A percentile compares a stretch with the other conserved stretches of the same genome.
Evolutionary conservation across 2,113 vertebrate genomes (phyloP).

Genomic region (Cervus canadensis): DNA sequence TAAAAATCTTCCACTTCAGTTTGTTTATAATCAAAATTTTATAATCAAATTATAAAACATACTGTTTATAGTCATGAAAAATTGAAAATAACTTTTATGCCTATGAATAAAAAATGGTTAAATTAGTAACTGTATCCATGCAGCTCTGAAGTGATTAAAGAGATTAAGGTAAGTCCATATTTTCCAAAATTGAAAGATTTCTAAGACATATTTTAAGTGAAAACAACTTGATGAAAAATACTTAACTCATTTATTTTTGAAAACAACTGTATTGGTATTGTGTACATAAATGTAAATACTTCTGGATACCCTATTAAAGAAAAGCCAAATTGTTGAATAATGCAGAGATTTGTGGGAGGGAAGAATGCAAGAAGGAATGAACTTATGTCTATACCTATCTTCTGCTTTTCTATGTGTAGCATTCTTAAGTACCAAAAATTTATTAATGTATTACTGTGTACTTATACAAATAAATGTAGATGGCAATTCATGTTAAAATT

Average conservation of each 20-base stretch:
- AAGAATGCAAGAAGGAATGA: not conserved
- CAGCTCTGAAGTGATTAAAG: not conserved
- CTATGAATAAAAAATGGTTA: not conserved
- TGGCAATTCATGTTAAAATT: conserved; percentile 1
- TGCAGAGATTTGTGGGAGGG: not conserved
- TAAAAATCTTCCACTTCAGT: not conserved
- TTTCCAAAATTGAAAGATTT: conserved; percentile 25
- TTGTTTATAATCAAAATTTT: conserved; percentile 33
- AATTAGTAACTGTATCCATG: not conserved
- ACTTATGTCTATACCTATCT: not conserved
- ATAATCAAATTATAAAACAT: conserved; percentile 28
- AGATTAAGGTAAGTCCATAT: not conserved
- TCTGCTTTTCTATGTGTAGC: not conserved
- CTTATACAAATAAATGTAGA: not conserved
- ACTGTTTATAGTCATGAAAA: conserved; percentile 27
- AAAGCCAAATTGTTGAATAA: not conserved
- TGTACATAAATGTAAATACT: not conserved
- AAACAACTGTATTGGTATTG: not conserved
- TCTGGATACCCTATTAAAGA: not conserved
- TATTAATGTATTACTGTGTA: not conserved
- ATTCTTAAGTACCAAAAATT: conserved; percentile 6
- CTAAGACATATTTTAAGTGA: not conserved
- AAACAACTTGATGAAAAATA: conserved; percentile 37
- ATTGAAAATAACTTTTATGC: not conserved
- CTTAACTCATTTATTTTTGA: not conserved